Conservation (phyloP, 2,113 vertebrate species). For the Neofelis nebulosa region DNA sequence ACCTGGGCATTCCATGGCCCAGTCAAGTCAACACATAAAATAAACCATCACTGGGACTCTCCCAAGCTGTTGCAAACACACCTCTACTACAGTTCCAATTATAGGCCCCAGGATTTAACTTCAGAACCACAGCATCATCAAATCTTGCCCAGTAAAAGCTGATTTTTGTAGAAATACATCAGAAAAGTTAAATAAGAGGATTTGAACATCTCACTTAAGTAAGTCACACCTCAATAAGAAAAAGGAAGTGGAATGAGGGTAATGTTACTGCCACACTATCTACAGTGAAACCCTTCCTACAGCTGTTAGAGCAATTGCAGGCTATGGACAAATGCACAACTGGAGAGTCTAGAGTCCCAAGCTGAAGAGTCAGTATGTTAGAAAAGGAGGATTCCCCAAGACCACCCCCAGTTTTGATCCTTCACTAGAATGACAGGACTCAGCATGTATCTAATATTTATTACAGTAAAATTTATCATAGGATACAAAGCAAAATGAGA, state of each 20-base stretch:
- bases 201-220: not conserved
- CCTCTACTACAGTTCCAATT: not conserved
- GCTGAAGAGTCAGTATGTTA: not conserved
- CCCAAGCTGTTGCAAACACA: not conserved
- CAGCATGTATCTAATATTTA: not conserved
- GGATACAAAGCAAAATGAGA: not conserved
- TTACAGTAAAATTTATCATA: not conserved
- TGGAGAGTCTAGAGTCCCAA: not conserved
- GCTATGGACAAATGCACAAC: not conserved
- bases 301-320: not conserved
- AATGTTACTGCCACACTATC: not conserved
- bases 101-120: not conserved
- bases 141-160: not conserved
- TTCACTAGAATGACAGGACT: not conserved
- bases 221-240: not conserved
- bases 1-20: not conserved
- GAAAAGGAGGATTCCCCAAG: too few relatives aligned
- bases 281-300: not conserved
- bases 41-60: not conserved
- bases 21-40: not conserved
- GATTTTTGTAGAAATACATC: not conserved
- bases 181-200: not conserved
- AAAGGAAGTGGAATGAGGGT: not conserved
- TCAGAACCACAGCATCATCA: not conserved
- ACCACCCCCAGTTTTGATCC: not conserved